A percentile compares a stretch with the other conserved stretches of the same genome.
Conservation (phyloP, 2,113 vertebrate genomes). For the Aldabrachelys gigantea region DNA sequence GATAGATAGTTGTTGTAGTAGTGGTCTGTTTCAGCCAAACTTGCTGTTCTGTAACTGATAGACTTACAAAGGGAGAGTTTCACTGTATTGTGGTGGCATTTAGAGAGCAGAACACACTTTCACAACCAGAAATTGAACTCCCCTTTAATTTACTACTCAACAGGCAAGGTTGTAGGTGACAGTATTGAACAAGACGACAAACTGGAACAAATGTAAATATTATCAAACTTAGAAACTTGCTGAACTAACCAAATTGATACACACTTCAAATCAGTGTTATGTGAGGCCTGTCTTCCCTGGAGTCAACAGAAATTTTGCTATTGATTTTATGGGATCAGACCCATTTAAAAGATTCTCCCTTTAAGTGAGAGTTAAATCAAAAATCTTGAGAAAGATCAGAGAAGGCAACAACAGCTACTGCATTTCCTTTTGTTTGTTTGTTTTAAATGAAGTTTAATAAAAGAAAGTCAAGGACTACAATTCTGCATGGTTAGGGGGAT, state of each 20-base stretch:
- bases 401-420: background rate
- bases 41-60: background rate
- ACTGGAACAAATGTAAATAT: background rate
- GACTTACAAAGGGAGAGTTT: background rate
- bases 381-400: background rate
- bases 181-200: background rate
- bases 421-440: background rate
- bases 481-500: background rate
- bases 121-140: background rate
- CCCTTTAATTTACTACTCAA: background rate
- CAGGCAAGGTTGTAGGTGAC: background rate
- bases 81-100: background rate
- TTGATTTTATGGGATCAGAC: background rate
- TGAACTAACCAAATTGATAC: accelerated
- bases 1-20: background rate
- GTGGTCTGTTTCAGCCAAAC: accelerated
- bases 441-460: background rate
- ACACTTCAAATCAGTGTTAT: accelerated
- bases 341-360: background rate
- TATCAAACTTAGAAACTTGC: background rate
- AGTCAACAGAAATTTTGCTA: background rate
- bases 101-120: background rate
- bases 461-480: background rate
- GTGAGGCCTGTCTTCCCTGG: accelerated
- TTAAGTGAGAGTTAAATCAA: background rate